Conservation (phyloP, 2,113 vertebrate species). For the Aphelocoma coerulescens region DNA sequence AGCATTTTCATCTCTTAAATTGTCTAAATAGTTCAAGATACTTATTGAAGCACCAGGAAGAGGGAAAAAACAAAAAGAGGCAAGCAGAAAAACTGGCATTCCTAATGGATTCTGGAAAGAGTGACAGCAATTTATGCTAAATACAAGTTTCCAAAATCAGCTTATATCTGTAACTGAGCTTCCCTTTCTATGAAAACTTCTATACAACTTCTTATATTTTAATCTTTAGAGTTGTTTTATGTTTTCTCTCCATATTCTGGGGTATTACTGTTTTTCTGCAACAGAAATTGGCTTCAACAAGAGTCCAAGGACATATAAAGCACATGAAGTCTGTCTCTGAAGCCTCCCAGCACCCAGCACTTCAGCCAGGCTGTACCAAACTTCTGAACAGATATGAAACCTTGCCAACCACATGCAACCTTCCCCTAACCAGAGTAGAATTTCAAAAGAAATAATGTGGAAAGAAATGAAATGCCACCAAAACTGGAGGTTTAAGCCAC, state of each 20-base stretch:
- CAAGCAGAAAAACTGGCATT: neutral
- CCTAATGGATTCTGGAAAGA: neutral
- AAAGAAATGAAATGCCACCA: neutral
- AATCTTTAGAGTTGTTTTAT: neutral
- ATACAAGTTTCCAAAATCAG: neutral
- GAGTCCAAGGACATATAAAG: neutral
- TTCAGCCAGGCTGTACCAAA: neutral
- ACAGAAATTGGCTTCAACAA: neutral
- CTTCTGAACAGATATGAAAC: neutral
- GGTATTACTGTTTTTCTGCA: neutral
- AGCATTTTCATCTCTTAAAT: neutral
- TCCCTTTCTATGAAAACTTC: neutral
- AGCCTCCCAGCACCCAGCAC: neutral
- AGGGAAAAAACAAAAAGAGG: neutral
- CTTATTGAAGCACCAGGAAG: neutral
- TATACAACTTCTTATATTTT: neutral
- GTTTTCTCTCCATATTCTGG: neutral
- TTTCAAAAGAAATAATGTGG: neutral
- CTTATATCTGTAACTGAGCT: neutral
- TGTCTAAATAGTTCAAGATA: neutral
- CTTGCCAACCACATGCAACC: neutral
- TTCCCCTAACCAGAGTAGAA: neutral
- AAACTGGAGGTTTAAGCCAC: neutral
- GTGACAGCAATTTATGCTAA: neutral
- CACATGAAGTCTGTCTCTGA: neutral